Percentiles rank a stretch among this genome's conserved stretches.
Evolutionary conservation across 2,888 invertebrate genomes (phyloP).

Genomic region (Acanthosoma haemorrhoidale): DNA sequence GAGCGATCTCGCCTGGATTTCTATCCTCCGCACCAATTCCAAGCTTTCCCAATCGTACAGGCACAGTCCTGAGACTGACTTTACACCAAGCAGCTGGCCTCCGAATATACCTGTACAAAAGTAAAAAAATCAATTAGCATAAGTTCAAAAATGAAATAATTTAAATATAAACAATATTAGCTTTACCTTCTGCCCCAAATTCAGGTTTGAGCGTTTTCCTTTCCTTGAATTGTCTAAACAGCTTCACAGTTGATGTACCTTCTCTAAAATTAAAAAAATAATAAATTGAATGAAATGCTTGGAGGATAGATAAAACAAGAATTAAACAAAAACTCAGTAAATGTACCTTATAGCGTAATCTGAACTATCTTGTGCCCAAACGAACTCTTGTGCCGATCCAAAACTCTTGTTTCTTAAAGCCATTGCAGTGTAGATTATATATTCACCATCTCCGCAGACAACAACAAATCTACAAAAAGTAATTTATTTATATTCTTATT

Average conservation of each 20-base stretch:
- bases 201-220: slow-evolving; percentile 93
- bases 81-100: slow-evolving; percentile 83
- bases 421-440: slow-evolving; percentile 99
- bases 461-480: slow-evolving; percentile 64
- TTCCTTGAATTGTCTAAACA: slow-evolving; percentile 98
- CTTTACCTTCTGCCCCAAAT: slow-evolving; percentile 83
- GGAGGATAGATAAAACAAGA: too few relatives aligned
- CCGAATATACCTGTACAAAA: slow-evolving; percentile 66
- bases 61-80: slow-evolving; percentile 83
- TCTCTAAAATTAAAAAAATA: slow-evolving; percentile 59
- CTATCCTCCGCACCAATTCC: slow-evolving; percentile 88
- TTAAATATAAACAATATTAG: slow-evolving; percentile 31
- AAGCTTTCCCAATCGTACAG: slow-evolving; percentile 98
- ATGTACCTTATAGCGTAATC: slow-evolving; percentile 65
- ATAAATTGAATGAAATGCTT: too few relatives aligned
- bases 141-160: not conserved
- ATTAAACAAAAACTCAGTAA: not conserved
- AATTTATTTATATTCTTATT: too few relatives aligned
- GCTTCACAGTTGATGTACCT: slow-evolving; percentile 80
- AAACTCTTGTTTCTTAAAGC: slow-evolving; percentile 97
- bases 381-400: slow-evolving; percentile 96
- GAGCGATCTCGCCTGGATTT: slow-evolving; percentile 88
- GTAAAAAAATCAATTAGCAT: not conserved
- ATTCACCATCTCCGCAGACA: slow-evolving; percentile 99
- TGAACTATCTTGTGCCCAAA: slow-evolving; percentile 95